Percentiles rank a stretch among this genome's conserved stretches.
These are phyloP conservation scores for Agrochola litura DNA, from an alignment of 2,888 invertebrate genomes.

Conservation along the genomic window DNA sequence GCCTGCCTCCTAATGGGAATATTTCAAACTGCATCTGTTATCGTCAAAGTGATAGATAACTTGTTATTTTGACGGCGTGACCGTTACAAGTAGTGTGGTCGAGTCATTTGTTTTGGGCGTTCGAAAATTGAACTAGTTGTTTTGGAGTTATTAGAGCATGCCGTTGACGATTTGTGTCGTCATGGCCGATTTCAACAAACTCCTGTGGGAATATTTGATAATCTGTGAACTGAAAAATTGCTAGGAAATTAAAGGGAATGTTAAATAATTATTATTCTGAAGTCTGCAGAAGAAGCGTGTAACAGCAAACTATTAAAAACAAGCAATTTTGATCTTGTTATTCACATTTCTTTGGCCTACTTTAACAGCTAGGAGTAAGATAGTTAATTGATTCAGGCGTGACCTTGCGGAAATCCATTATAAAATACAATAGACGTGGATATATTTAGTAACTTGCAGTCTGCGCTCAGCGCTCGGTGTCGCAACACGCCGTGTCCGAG, in stretches of 20 bases:
- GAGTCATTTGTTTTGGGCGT: slow-evolving; percentile 18
- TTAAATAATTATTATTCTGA: not conserved
- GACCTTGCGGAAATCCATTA: no score
- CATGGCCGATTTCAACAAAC: not conserved
- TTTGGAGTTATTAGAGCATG: not conserved
- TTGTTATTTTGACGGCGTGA: slow-evolving; percentile 37
- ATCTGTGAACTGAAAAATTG: not conserved
- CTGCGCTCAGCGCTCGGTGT: no score
- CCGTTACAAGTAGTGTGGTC: slow-evolving; percentile 5
- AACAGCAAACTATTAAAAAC: not conserved
- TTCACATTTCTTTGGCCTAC: no score
- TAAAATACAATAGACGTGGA: no score
- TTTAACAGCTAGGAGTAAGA: not conserved
- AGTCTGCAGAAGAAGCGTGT: no score
- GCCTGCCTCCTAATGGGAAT: slow-evolving; percentile 53
- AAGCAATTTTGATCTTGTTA: no score
- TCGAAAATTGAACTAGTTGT: not conserved
- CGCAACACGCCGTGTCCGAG: no score
- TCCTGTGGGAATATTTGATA: not conserved
- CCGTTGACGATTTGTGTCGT: not conserved
- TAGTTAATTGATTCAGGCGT: no score
- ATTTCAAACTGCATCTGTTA: slow-evolving; percentile 61
- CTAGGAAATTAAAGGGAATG: not conserved
- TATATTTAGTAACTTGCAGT: no score
- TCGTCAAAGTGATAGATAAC: slow-evolving; percentile 50